Evolutionary conservation across 2,113 vertebrate species (phyloP), one percentile per base, ranked within the genome.

Genomic region (Silurus glanis): DNA sequence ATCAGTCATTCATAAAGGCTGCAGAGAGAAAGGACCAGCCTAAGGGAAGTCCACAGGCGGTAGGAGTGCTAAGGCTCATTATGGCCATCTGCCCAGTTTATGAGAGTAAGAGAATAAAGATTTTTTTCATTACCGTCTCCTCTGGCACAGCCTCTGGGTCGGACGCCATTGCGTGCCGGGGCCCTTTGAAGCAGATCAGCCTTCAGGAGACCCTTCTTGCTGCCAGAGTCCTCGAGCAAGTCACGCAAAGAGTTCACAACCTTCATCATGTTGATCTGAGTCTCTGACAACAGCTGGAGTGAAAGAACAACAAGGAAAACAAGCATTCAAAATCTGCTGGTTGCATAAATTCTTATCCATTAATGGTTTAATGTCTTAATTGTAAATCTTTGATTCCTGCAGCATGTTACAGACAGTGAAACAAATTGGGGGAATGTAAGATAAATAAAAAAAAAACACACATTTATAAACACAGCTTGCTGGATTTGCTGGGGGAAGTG

Each of bases 221-320:
- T 91, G 0, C 96, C 95, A 0, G 93, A 92, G 59, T 97, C 97
- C 92, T 91, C 94, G 59, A 99, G 94, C 17, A 97, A 91, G 0
- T 98, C 97, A 0, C 94, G 95, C 89, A 98, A 95, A 0, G 95
- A 96, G 90, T 93, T 96, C 83, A 94, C 94, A 87, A 98, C 88
- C 89, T 96, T 96, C 9, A 94, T 92, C 93, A 97, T 93, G 91
- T 95, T 96, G 67, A 94, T 94, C 87, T 97, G 97, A 84, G 94
- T 96, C 90, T 98, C 97, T 0, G 97, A 96, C 76, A 98, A 92
- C 83, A 97, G 94, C 98, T 99, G 93, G 3, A 47, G 53, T 21
- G 67, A 78, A 49, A 85, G 49, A 78, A n/a, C 49, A 66, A 17
- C 62, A 84, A 8, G 53, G 9, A 0, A 7, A 47, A 61, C 2